Evolutionary conservation across 2,113 vertebrate species (phyloP).

Genomic region (Gorsachius goisagi): DNA sequence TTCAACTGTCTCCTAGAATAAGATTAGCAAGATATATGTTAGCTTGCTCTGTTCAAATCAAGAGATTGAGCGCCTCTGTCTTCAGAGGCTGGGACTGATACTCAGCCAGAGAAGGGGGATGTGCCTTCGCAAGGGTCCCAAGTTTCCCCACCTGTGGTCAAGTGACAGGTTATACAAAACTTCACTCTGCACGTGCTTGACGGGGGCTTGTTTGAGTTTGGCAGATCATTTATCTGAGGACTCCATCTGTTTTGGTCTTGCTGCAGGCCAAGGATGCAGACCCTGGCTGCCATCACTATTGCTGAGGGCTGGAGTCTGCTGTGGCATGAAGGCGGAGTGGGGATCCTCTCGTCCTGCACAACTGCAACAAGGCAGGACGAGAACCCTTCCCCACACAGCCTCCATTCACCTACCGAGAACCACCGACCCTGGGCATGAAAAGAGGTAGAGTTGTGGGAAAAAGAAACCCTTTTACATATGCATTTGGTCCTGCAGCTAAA

Average conservation of each 20-base stretch:
- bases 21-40: constrained; percentile 2
- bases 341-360: not conserved
- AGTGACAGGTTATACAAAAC: not conserved
- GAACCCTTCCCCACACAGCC: not conserved
- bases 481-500: not conserved
- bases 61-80: not conserved
- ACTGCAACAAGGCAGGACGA: not conserved
- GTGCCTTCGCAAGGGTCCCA: not conserved
- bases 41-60: not conserved
- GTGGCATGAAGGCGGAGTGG: not conserved
- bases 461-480: not conserved
- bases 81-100: not conserved
- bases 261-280: not conserved
- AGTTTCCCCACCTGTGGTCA: not conserved
- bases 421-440: not conserved
- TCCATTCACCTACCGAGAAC: not conserved
- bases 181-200: not conserved
- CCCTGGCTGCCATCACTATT: fast-evolving
- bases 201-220: not conserved
- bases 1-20: constrained; percentile 12
- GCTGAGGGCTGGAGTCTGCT: fast-evolving
- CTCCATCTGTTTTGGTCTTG: not conserved
- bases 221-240: not conserved
- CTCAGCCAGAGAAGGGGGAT: not conserved
- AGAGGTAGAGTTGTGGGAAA: not conserved